Evolutionary conservation across 2,888 invertebrate genomes (phyloP).

Genomic region (Andrena minutula): DNA sequence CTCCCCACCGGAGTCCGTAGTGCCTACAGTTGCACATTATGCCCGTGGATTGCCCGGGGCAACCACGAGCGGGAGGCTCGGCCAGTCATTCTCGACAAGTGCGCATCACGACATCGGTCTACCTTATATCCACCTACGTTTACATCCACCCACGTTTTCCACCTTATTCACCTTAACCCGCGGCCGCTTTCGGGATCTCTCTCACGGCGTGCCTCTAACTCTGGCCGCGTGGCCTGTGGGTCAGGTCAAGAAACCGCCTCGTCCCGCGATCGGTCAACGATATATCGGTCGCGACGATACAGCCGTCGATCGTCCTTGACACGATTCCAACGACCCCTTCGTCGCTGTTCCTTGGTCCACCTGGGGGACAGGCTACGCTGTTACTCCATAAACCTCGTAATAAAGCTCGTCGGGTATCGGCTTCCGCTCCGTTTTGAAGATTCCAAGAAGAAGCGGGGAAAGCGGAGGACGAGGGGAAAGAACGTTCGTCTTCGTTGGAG

Average conservation of each 20-base stretch:
- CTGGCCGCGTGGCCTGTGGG: constrained; percentile 20
- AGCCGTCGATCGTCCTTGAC: constrained; percentile 31
- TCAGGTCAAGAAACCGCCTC: constrained; percentile 46
- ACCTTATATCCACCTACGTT: constrained; percentile 69
- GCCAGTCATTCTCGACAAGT: constrained; percentile 74
- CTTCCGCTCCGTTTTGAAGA: neutral
- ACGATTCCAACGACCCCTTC: constrained; percentile 17
- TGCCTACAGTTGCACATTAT: constrained; percentile 60
- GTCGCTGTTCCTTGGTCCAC: neutral
- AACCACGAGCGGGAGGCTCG: constrained; percentile 77
- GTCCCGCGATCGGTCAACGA: constrained; percentile 10
- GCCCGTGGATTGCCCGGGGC: constrained; percentile 75
- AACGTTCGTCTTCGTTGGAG: constrained; percentile 1
- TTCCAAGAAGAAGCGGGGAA: neutral
- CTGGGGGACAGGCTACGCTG: too few species aligned
- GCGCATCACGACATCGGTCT: constrained; percentile 73
- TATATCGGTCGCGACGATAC: neutral
- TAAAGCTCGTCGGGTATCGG: too few species aligned
- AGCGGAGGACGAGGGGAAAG: neutral
- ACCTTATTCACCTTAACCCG: constrained; percentile 61
- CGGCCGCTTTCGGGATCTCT: constrained; percentile 59
- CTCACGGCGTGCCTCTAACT: constrained; percentile 10
- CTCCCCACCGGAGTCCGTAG: neutral
- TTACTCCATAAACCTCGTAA: too few species aligned
- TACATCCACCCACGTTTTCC: constrained; percentile 61